phyloP scores from a whole-genome alignment of 2,113 vertebrate species.

The Chionomys nivalis region DNA sequence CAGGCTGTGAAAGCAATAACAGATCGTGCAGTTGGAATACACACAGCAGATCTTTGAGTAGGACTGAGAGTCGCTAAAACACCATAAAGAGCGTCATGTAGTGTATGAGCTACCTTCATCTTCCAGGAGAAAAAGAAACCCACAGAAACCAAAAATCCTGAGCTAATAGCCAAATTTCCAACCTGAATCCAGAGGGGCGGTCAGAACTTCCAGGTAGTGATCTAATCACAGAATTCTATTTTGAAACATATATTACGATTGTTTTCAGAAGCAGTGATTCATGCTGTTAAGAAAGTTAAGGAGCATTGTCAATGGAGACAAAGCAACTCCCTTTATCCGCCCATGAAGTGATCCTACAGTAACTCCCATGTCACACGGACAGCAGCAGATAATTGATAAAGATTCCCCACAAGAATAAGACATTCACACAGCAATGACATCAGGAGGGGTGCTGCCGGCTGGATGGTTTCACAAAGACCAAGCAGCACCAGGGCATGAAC shows the following conservation, averaged over 20 bases:
- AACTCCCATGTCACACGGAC: neutral
- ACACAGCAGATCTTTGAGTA: neutral
- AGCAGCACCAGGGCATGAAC: neutral
- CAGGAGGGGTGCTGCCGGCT: conserved; percentile 22
- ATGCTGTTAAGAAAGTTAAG: neutral
- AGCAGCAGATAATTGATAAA: conserved; percentile 35
- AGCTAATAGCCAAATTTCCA: neutral
- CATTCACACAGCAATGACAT: conserved; percentile 69
- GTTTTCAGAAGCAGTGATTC: conserved; percentile 25
- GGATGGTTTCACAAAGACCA: conserved; percentile 24
- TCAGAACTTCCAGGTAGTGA: neutral
- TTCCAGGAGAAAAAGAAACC: neutral
- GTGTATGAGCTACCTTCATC: neutral
- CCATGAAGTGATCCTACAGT: neutral
- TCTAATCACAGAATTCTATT: conserved; percentile 36
- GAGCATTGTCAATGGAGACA: conserved; percentile 27
- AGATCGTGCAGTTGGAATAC: neutral
- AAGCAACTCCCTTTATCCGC: neutral
- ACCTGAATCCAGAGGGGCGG: neutral
- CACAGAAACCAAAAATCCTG: neutral
- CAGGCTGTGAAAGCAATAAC: no score
- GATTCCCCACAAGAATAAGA: conserved; percentile 57
- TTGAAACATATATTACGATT: conserved; percentile 21
- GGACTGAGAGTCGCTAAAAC: neutral
- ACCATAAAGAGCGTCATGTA: neutral